phyloP scores from a whole-genome alignment of 2,797 vertebrate species.

The Coregonus ussuriensis region DNA sequence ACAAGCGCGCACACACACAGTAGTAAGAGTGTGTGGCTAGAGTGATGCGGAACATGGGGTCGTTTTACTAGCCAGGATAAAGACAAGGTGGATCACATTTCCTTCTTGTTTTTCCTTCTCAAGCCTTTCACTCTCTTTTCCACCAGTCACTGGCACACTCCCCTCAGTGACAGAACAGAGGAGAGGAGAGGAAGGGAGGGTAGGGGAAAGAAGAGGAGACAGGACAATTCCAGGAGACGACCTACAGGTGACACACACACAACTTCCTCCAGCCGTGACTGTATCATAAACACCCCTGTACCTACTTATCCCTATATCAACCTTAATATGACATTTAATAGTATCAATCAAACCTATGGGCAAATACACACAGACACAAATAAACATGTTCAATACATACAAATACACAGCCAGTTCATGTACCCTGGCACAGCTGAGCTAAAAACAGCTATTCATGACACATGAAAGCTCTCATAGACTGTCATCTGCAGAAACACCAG shows the following conservation, averaged over 20 bases:
- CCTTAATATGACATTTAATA: constrained; percentile 49
- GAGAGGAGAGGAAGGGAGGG: constrained; percentile 34
- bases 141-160: constrained; percentile 69
- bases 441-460: constrained; percentile 44
- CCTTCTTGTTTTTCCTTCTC: constrained; percentile 74
- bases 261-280: not conserved
- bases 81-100: constrained; percentile 85
- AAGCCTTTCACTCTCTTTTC: constrained; percentile 59
- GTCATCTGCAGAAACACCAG: constrained; percentile 53
- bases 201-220: not conserved
- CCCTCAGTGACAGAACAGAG: constrained; percentile 40
- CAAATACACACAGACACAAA: constrained; percentile 20
- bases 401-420: constrained; percentile 21
- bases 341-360: constrained; percentile 35
- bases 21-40: constrained; percentile 25
- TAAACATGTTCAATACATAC: constrained; percentile 1
- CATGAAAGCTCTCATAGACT: constrained; percentile 58
- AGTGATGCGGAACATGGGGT: constrained; percentile 59
- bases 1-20: not conserved
- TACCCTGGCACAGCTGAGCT: constrained; percentile 14
- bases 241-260: not conserved
- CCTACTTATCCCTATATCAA: constrained; percentile 42
- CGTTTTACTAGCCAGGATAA: constrained; percentile 76
- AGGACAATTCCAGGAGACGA: not conserved
- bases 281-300: constrained; percentile 17